Evolutionary conservation across 2,888 invertebrate genomes (phyloP), one percentile per base, ranked within the genome.

Genomic region (Selenia dentaria): DNA sequence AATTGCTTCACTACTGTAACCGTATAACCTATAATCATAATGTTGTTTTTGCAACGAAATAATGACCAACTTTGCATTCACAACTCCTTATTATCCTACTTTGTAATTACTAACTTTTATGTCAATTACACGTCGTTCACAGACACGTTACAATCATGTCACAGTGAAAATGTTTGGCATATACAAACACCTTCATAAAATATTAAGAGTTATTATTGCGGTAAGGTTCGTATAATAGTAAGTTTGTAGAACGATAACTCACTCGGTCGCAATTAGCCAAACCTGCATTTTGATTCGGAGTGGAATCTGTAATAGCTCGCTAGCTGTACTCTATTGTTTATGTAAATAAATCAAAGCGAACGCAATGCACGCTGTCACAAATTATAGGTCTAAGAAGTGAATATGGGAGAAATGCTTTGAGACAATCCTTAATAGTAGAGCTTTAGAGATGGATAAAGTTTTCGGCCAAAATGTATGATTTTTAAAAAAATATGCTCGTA

Each of bases 301-400:
- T 62, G 62, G 67, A 74, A 76, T 79, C 76, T 64, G 63, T 85
- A 85, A 85, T 84, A 72, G 69, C 66, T 60, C 55, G 67, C 52
- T 54, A 42, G 45, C 54, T 55, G 54, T 53, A 55, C 62, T 66
- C 72, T 77, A 76, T 81, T 81, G 78, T 84, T 79, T 79, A 78
- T 70, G 81, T 80, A 82, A 83, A 89, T 89, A 89, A 84, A 89
- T 86, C 84, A 81, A 63, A 67, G 58, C 50, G 64, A 59, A 69
- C 70, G 72, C 55, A 51, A 77, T 72, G 67, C 63, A 70, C 69
- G 62, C 69, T 78, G 79, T 82, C 79, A 71, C 76, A 86, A 84
- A 88, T 88, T 87, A 84, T 72, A 82, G 79, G 67, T 72, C 74
- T 65, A 61, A 62, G 65, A 67, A 70, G 74, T 67, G 80, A 74